These are phyloP conservation scores for Wasmannia auropunctata DNA, from an alignment of 1,140 invertebrate genomes.

Conservation along the genomic window DNA sequence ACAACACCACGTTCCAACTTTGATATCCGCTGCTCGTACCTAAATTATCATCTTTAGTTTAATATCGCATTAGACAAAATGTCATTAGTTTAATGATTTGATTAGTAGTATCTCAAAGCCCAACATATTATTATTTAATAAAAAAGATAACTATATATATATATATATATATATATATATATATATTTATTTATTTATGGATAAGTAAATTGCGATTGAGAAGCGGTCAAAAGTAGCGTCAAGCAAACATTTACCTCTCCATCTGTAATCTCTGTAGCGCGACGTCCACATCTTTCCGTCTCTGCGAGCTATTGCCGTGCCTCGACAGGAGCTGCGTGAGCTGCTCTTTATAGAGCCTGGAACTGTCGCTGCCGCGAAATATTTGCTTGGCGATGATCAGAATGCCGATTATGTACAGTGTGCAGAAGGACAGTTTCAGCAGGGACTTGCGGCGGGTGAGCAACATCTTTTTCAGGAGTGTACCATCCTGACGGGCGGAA, in stretches of 20 bases:
- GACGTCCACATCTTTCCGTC: conserved; percentile 16
- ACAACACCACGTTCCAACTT: conserved; percentile 85
- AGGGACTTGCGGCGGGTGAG: not conserved
- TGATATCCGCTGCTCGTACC: conserved; percentile 80
- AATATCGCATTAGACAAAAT: not conserved
- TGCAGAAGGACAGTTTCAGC: conserved; percentile 27
- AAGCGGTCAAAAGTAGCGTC: conserved; percentile 72
- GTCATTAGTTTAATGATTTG: not conserved
- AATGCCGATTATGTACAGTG: conserved; percentile 12
- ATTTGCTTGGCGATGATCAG: conserved; percentile 14
- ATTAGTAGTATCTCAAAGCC: not conserved
- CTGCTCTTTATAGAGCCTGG: not conserved
- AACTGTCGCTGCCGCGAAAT: not conserved
- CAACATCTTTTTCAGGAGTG: not conserved
- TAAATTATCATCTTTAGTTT: conserved; percentile 57
- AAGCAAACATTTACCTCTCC: conserved; percentile 15
- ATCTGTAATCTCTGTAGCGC: not conserved
- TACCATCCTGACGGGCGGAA: not conserved
- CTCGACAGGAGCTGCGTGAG: too few relatives aligned
- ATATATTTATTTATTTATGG: too few relatives aligned
- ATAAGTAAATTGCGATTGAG: conserved; percentile 60
- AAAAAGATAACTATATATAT: not conserved
- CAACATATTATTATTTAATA: not conserved
- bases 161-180: too few relatives aligned
- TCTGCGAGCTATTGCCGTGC: not conserved